These are phyloP conservation scores for Ammospiza nelsoni DNA, from an alignment of 2,113 vertebrate species.

Conservation along the genomic window DNA sequence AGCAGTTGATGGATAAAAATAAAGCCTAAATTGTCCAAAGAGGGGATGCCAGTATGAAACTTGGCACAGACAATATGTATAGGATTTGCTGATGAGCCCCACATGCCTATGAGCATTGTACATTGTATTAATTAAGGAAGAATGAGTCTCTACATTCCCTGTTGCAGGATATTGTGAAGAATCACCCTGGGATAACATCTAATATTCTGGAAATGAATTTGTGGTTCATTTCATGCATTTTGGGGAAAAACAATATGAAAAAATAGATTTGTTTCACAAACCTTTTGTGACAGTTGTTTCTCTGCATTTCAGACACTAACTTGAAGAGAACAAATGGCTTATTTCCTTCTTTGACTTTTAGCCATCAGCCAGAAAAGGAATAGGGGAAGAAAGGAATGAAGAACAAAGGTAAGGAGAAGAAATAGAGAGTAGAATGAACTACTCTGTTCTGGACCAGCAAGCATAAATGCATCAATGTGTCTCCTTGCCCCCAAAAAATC, in stretches of 20 bases:
- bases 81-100: constrained; percentile 31
- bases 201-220: constrained; percentile 60
- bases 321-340: background rate
- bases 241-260: background rate
- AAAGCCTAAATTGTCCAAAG: constrained; percentile 6
- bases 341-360: background rate
- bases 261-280: background rate
- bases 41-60: background rate
- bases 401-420: background rate
- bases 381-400: background rate
- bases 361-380: background rate
- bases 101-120: background rate
- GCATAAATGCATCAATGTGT: background rate
- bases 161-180: constrained; percentile 38
- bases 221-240: constrained; percentile 22
- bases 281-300: background rate
- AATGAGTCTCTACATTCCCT: constrained; percentile 1
- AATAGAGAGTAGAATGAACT: background rate
- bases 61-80: constrained; percentile 24
- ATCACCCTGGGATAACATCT: constrained; percentile 54
- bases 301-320: background rate
- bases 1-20: constrained; percentile 27
- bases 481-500: background rate
- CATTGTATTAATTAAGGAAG: constrained; percentile 58
- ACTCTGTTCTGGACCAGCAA: background rate